Evolutionary conservation across 2,113 vertebrate genomes (phyloP), one percentile per base, ranked within the genome.

Genomic region (Anthoscopus minutus): DNA sequence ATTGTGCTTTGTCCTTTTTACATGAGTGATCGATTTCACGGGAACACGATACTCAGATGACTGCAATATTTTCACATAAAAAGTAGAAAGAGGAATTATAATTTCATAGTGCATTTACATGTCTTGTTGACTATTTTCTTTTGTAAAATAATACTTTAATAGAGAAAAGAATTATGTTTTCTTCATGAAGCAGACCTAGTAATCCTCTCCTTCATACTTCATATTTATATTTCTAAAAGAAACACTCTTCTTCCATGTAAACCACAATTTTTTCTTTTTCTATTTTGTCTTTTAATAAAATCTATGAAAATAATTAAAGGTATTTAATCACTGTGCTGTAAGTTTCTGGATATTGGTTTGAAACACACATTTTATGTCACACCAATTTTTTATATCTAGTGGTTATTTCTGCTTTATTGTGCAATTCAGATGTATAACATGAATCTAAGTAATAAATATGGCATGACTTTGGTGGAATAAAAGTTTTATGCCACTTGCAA

Each of bases 401-500:
- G 27, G 11, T 44, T 24, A 2, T 33, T 84, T 88, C 51, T 44
- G 10, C 10, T 71, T 10, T 18, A 27, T 23, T 58, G 23, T 78
- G 35, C 58, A 87, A 53, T 72, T 76, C 61, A 69, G 86, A 76
- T 20, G 33, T 42, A 58, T 42, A 73, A 81, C 27, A 56, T 14
- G 4, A 89, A 58, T 27, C 8, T 50, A 69, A 35, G 20, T n/a
- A 54, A 48, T 15, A 76, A 82, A 61, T 45, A n/a, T 16, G 15
- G 8, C 23, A 51, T 42, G 23, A 58, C 19, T 4, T 65, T 70
- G 15, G 12, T 44, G 27, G 30, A 80, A 74, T 42, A 6, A 82
- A 50, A 1, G 2, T 37, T 11, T 60, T 42, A 44, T 9, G 4
- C 2, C 5, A n/a, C n/a, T 69, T 51, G 7, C 3, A 44, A 37